Conservation (phyloP, 2,797 vertebrate genomes). For the Cyclopterus lumpus region DNA sequence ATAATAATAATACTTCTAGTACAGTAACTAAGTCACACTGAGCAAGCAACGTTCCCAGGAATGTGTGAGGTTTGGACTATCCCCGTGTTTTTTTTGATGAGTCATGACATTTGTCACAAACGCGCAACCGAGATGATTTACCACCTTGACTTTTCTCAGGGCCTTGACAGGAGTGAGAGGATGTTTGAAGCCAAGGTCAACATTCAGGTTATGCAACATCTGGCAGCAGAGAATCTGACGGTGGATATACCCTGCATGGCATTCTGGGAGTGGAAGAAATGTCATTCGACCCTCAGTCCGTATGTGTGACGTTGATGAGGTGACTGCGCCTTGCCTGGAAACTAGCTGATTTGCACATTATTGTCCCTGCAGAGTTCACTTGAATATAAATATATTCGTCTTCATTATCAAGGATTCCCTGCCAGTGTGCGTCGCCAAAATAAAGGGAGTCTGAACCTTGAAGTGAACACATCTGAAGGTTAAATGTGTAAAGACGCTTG, state of each 20-base stretch:
- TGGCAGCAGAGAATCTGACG: constrained; percentile 25
- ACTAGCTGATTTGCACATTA: not conserved
- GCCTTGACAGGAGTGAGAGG: constrained; percentile 27
- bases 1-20: not conserved
- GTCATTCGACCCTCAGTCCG: constrained; percentile 30
- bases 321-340: constrained; percentile 4
- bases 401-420: not conserved
- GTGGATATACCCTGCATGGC: constrained; percentile 9
- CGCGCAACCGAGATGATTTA: not conserved
- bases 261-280: constrained; percentile 12
- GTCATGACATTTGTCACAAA: constrained; percentile 30
- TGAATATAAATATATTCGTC: not conserved
- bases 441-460: constrained; percentile 23
- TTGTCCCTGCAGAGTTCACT: not conserved
- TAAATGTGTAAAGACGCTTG: constrained; percentile 18
- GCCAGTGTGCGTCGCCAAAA: not conserved
- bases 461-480: constrained; percentile 6
- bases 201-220: constrained; percentile 52
- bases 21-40: not conserved
- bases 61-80: not conserved
- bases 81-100: constrained; percentile 14
- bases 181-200: constrained; percentile 57
- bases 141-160: not conserved
- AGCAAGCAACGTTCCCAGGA: not conserved
- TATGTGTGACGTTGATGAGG: constrained; percentile 28